Evolutionary conservation across 1,140 invertebrate genomes (phyloP), one percentile per base, ranked within the genome.

Genomic region (Aphis gossypii): DNA sequence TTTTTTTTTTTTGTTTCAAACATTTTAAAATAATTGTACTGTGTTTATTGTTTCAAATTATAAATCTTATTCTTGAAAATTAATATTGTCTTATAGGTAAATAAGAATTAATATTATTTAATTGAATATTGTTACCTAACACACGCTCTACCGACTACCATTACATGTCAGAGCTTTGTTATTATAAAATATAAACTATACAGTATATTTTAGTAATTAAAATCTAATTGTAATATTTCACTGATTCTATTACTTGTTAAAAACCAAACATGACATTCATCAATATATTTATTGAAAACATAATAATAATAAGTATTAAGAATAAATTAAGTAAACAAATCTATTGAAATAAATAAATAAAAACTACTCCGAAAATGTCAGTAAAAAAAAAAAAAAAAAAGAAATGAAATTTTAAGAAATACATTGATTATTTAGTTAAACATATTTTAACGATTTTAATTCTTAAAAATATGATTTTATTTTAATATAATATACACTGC

Each of bases 1-100:
- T 68, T 68, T 68, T 68, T 68, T 68, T 56, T 48, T n/a, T 68
- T 68, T n/a, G n/a, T 60, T 60, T 60, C 56, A 60, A n/a, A 68
- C 4, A n/a, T 68, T 68, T 68, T 68, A 68, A 68, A 68, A n/a
- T n/a, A 30, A 68, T n/a, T 68, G 46, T 46, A 4, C n/a, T n/a
- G 60, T n/a, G 60, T n/a, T n/a, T n/a, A n/a, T n/a, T 76, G 4
- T 76, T 76, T 76, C n/a, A 18, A 76, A 68, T 30, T 11, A 60
- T 60, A 25, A 60, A 60, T 60, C 9, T 8, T 30, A 60, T 60
- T 30, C 56, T 68, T n/a, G 14, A 68, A 68, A 68, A 68, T 68
- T 68, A 30, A n/a, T n/a, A 30, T 68, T 30, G 14, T 68, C 60
- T 30, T 68, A 68, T 68, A 68, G 60, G 30, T 68, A 68, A 68